Evolutionary conservation across 2,888 invertebrate species (phyloP).

Genomic region (Druceiella hillmani): DNA sequence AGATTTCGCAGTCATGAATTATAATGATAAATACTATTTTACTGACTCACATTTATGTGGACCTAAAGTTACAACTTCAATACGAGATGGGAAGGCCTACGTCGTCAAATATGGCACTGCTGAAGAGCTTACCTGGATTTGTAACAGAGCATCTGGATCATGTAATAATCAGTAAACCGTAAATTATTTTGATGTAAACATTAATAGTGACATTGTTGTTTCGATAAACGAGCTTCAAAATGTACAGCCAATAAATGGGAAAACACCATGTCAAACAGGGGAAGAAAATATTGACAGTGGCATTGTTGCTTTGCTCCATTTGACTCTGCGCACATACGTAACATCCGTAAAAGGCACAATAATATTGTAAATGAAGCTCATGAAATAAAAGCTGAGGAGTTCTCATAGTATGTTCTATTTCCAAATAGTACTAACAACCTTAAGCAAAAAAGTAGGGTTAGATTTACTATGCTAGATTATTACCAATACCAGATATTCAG

Average conservation of each 20-base stretch:
- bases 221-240: no score
- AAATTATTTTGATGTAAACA: slow-evolving; percentile 9
- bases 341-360: slow-evolving; percentile 21
- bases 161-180: slow-evolving; percentile 14
- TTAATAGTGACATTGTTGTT: slow-evolving; percentile 10
- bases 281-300: no score
- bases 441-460: slow-evolving; percentile 17
- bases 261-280: no score
- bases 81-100: slow-evolving; percentile 16
- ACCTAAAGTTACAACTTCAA: slow-evolving; percentile 11
- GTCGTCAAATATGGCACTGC: no score
- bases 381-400: slow-evolving; percentile 27
- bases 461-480: slow-evolving; percentile 15
- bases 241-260: no score
- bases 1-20: slow-evolving; percentile 16
- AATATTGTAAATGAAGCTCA: slow-evolving; percentile 25
- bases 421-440: slow-evolving; percentile 25
- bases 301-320: no score
- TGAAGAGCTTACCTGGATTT: slow-evolving; percentile 17
- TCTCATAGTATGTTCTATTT: slow-evolving; percentile 26
- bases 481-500: slow-evolving; percentile 12
- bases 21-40: slow-evolving; percentile 19
- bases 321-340: slow-evolving; percentile 14
- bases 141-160: slow-evolving; percentile 15
- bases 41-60: slow-evolving; percentile 18